These are phyloP conservation scores for Drosophila pseudotalamancana DNA, from an alignment of 2,888 invertebrate species.

Conservation along the genomic window DNA sequence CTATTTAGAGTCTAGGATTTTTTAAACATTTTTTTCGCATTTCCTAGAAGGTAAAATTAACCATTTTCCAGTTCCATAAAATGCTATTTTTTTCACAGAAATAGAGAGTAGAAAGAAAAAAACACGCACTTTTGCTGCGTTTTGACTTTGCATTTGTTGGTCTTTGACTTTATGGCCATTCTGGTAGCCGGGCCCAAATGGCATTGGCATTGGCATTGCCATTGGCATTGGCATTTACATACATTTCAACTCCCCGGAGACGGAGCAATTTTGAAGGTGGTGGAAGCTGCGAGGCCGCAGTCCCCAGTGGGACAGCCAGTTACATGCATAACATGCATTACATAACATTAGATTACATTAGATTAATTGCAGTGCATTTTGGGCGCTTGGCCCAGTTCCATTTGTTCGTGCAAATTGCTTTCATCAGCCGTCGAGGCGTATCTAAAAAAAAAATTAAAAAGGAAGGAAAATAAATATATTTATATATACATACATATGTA, in stretches of 20 bases:
- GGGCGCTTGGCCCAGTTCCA: slow-evolving; percentile 29
- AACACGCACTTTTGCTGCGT: slow-evolving; percentile 59
- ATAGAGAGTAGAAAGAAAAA: slow-evolving; percentile 6
- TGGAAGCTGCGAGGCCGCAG: background rate
- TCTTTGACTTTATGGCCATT: slow-evolving; percentile 63
- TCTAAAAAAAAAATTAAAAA: slow-evolving; percentile 26
- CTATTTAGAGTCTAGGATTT: too few relatives aligned
- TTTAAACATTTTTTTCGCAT: slow-evolving; percentile 10
- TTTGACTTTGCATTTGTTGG: slow-evolving; percentile 73
- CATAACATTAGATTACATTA: too few relatives aligned
- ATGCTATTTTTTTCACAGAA: background rate
- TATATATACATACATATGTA: too few relatives aligned
- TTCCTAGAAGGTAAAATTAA: slow-evolving; percentile 47
- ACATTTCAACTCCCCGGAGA: slow-evolving; percentile 3
- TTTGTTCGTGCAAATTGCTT: slow-evolving; percentile 66
- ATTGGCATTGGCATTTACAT: too few relatives aligned
- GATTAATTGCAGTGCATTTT: slow-evolving; percentile 49
- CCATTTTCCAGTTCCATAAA: slow-evolving; percentile 44
- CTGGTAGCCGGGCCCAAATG: slow-evolving; percentile 23
- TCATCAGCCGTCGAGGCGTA: slow-evolving; percentile 62
- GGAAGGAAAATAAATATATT: slow-evolving; percentile 23
- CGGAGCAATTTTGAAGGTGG: too few relatives aligned
- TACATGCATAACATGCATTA: background rate
- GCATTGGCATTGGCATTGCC: too few relatives aligned
- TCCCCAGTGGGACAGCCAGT: slow-evolving; percentile 27